Evolutionary conservation across 1,140 invertebrate species (phyloP).

Genomic region (Potamilus streckersoni): DNA sequence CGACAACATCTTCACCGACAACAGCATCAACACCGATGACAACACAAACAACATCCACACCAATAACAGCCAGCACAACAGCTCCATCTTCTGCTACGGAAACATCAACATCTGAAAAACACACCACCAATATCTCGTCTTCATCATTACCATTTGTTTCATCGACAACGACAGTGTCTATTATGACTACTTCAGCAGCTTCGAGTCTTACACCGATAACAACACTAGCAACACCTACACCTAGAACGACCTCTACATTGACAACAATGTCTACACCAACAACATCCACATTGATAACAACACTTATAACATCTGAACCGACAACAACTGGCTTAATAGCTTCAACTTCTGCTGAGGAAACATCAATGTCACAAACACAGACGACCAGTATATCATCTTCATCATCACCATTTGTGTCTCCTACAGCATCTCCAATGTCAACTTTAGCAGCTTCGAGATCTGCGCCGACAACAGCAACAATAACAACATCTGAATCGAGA

Average conservation of each 20-base stretch:
- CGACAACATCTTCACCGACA: conserved; percentile 1
- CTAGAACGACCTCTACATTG: neutral
- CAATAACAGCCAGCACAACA: neutral
- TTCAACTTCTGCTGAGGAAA: neutral
- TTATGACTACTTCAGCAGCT: neutral
- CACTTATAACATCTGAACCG: neutral
- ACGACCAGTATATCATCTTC: neutral
- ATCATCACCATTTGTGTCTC: neutral
- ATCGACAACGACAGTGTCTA: neutral
- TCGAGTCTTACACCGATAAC: neutral
- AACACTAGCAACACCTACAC: neutral
- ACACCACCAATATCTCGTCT: neutral
- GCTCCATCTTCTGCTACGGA: neutral
- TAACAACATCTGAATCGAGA: neutral
- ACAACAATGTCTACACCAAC: neutral
- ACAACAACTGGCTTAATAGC: neutral
- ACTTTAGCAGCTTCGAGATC: neutral
- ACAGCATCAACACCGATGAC: neutral
- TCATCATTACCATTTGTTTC: neutral
- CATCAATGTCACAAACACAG: neutral
- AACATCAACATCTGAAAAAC: neutral
- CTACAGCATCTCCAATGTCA: neutral
- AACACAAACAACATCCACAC: neutral
- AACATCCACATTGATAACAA: neutral
- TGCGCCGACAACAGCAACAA: neutral